These are phyloP conservation scores for Erithacus rubecula DNA, from an alignment of 2,797 vertebrate species.

Conservation along the genomic window DNA sequence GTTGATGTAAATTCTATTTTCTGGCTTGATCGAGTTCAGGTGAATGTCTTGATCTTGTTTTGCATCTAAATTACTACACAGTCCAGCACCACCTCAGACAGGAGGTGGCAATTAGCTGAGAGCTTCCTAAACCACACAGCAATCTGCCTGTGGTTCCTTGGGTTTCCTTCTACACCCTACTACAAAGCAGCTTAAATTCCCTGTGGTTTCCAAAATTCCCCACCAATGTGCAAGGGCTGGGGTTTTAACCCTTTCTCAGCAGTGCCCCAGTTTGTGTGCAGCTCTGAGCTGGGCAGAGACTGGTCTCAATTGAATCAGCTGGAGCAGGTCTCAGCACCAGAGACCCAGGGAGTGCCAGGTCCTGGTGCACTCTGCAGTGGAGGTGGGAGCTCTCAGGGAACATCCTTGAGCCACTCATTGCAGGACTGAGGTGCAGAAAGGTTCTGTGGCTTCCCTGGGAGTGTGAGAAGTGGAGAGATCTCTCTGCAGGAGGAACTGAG, in stretches of 20 bases:
- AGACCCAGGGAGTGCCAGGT: not conserved
- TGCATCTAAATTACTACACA: not conserved
- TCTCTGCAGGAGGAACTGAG: not conserved
- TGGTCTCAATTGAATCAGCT: not conserved
- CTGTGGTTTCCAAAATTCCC: not conserved
- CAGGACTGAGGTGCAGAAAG: not conserved
- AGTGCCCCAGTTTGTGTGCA: not conserved
- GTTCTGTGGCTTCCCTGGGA: not conserved
- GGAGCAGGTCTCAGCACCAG: not conserved
- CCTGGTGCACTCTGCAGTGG: not conserved
- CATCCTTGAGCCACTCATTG: rapidly evolving
- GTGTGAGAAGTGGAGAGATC: rapidly evolving
- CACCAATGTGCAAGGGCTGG: not conserved
- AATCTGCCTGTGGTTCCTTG: not conserved
- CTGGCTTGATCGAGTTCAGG: not conserved
- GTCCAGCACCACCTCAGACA: not conserved
- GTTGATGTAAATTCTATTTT: not conserved
- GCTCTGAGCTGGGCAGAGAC: not conserved
- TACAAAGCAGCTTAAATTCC: not conserved
- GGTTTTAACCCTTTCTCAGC: not conserved
- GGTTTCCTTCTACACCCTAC: not conserved
- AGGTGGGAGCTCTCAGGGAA: not conserved
- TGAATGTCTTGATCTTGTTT: constrained; percentile 12
- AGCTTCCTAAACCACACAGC: not conserved
- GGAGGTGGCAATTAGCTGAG: not conserved